Evolutionary conservation across 2,797 vertebrate genomes (phyloP).

Genomic region (Syngnathus acus): DNA sequence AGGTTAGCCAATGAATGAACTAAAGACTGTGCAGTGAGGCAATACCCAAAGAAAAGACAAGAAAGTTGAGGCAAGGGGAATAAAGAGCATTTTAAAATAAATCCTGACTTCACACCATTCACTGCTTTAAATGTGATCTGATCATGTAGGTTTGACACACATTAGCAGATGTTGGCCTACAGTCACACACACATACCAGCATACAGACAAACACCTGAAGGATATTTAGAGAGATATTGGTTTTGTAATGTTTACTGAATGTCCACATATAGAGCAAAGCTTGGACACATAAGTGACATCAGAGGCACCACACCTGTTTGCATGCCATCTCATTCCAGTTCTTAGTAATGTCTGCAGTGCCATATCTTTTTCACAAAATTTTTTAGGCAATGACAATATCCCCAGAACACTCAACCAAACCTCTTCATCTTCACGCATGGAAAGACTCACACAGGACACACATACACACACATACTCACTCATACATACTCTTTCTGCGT

Average conservation of each 20-base stretch:
- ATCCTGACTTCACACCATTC: too few relatives aligned
- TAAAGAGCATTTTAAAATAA: too few relatives aligned
- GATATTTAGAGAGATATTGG: too few relatives aligned
- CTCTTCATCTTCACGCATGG: background rate
- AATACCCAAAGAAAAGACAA: too few relatives aligned
- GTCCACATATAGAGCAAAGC: slow-evolving; percentile 21
- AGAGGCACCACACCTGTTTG: slow-evolving; percentile 19
- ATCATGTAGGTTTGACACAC: background rate
- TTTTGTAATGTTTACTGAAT: slow-evolving; percentile 43
- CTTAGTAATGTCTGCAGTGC: slow-evolving; percentile 35
- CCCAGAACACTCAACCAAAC: slow-evolving; percentile 22
- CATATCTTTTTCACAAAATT: slow-evolving; percentile 36
- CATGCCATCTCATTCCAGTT: slow-evolving; percentile 45
- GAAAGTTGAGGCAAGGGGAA: too few relatives aligned
- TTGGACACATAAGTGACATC: slow-evolving; percentile 30
- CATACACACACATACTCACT: background rate
- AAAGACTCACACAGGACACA: background rate
- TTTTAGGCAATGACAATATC: slow-evolving; percentile 42
- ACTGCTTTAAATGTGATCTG: too few relatives aligned
- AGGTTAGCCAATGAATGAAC: too few relatives aligned
- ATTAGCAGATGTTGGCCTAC: slow-evolving; percentile 16
- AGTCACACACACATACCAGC: slow-evolving; percentile 12
- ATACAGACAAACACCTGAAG: slow-evolving; percentile 56
- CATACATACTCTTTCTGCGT: too few relatives aligned
- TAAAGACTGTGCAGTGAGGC: too few relatives aligned